Evolutionary conservation across 1,140 invertebrate species (phyloP).

Genomic region (Pararge aegeria): DNA sequence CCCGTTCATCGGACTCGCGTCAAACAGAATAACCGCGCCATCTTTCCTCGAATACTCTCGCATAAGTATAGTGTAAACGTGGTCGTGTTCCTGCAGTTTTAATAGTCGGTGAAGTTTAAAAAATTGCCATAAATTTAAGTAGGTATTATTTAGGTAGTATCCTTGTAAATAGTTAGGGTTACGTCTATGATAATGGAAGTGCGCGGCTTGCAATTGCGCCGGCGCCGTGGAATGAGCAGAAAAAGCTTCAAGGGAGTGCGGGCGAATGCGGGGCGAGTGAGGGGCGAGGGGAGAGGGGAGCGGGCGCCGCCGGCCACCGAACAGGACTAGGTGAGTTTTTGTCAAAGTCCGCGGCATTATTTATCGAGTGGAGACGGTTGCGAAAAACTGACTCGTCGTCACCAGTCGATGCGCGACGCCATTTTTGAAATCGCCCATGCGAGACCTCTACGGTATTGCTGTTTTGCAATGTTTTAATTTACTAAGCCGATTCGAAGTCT

Average conservation of each 20-base stretch:
- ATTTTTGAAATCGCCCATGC: slow-evolving; percentile 73
- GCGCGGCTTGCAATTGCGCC: slow-evolving; percentile 64
- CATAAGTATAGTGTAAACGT: slow-evolving; percentile 77
- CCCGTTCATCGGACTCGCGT: slow-evolving; percentile 52
- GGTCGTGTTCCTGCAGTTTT: slow-evolving; percentile 78
- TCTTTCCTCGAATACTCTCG: slow-evolving; percentile 73
- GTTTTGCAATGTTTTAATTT: slow-evolving; percentile 76
- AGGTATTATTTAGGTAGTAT: slow-evolving; percentile 71
- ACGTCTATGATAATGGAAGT: slow-evolving; percentile 59
- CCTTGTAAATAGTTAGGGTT: slow-evolving; percentile 75
- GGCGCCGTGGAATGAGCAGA: slow-evolving; percentile 70
- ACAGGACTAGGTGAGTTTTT: slow-evolving; percentile 78
- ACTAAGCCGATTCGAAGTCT: slow-evolving; percentile 45
- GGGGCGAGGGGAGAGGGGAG: slow-evolving; percentile 40
- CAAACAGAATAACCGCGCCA: slow-evolving; percentile 69
- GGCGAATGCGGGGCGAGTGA: slow-evolving; percentile 27
- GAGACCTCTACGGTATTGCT: slow-evolving; percentile 60
- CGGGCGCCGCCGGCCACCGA: slow-evolving; percentile 66
- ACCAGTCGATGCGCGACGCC: slow-evolving; percentile 64
- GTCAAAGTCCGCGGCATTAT: slow-evolving; percentile 76
- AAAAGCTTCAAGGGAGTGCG: slow-evolving; percentile 58
- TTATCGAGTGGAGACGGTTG: slow-evolving; percentile 76
- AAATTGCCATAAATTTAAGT: slow-evolving; percentile 79
- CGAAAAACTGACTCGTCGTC: slow-evolving; percentile 75
- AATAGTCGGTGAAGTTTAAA: slow-evolving; percentile 77